Conservation (phyloP, 2,888 invertebrate species). For the Heliconius cydno region DNA sequence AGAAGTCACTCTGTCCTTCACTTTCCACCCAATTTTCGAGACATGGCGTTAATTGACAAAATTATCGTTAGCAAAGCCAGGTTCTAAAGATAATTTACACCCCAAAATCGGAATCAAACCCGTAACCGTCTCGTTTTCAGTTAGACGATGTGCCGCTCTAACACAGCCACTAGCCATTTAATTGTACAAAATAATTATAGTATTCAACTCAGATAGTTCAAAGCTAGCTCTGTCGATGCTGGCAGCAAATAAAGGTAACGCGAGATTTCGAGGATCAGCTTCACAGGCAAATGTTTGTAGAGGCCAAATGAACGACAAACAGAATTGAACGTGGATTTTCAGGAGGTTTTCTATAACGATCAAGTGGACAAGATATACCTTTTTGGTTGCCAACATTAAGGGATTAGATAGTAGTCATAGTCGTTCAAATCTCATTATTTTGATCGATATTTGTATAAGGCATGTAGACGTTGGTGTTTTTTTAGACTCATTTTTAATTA, state of each 20-base stretch:
- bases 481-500: too few relatives aligned
- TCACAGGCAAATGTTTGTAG: conserved; percentile 42
- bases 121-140: neutral
- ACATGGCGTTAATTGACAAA: neutral
- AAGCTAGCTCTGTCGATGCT: conserved; percentile 32
- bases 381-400: neutral
- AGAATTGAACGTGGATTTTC: conserved; percentile 11
- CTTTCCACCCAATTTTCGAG: neutral
- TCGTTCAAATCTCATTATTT: too few relatives aligned
- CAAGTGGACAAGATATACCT: neutral
- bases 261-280: conserved; percentile 42
- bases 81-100: neutral
- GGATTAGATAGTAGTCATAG: too few relatives aligned
- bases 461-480: too few relatives aligned
- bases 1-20: neutral
- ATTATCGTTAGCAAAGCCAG: too few relatives aligned
- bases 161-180: neutral
- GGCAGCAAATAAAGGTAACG: conserved; percentile 33
- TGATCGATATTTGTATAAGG: too few relatives aligned
- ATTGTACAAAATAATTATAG: conserved; percentile 8
- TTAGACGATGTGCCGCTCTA: neutral
- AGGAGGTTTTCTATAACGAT: conserved; percentile 1
- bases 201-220: conserved; percentile 17
- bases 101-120: neutral
- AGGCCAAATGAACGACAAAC: conserved; percentile 43